phyloP scores from a whole-genome alignment of 1,140 invertebrate species.

The Probaryconus sp. region DNA sequence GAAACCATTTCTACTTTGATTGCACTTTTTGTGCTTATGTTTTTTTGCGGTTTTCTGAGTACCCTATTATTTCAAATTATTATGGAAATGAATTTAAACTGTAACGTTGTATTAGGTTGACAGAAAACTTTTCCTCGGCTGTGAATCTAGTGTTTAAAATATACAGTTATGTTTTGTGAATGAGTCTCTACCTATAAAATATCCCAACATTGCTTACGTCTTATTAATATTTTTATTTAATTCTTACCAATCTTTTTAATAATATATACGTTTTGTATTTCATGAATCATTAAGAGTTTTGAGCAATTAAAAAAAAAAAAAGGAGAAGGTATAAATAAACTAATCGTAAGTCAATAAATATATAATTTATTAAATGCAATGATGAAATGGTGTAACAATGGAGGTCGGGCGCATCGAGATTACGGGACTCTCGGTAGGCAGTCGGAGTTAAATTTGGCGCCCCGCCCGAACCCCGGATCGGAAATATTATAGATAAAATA shows the following conservation, averaged over 20 bases:
- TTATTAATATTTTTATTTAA: too few species aligned
- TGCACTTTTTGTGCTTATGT: neutral
- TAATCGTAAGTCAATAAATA: conserved; percentile 75
- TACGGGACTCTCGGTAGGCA: conserved; percentile 62
- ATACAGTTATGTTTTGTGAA: too few species aligned
- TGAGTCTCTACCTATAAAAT: too few species aligned
- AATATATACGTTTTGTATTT: too few species aligned
- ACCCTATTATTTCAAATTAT: neutral
- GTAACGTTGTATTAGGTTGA: too few species aligned
- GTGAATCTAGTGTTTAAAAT: too few species aligned
- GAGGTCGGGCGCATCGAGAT: conserved; percentile 70
- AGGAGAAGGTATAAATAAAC: conserved; percentile 39
- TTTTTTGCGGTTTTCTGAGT: neutral
- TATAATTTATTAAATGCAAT: conserved; percentile 80
- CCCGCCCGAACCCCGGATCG: conserved; percentile 71
- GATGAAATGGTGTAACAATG: conserved; percentile 79
- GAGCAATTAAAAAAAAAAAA: neutral
- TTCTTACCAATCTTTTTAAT: too few species aligned
- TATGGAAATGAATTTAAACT: too few species aligned
- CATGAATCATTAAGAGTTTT: neutral
- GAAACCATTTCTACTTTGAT: conserved; percentile 20
- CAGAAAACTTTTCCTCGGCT: too few species aligned
- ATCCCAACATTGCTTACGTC: too few species aligned
- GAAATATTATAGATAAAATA: conserved; percentile 79
- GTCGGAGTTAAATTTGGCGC: conserved; percentile 71